Conservation (phyloP, 2,888 invertebrate species). For the Tetramorium bicarinatum region DNA sequence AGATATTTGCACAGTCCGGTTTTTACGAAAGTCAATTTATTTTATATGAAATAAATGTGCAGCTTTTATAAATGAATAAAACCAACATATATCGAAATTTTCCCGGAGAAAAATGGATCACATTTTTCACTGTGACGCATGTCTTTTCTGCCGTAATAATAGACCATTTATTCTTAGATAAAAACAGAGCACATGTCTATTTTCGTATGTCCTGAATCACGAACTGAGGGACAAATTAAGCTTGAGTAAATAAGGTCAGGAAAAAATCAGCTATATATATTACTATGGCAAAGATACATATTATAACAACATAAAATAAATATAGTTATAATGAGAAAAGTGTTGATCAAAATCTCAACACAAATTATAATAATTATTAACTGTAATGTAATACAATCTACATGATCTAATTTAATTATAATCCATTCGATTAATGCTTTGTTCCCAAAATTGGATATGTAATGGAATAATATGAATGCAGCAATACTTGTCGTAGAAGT, state of each 20-base stretch:
- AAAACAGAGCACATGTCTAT: conserved; percentile 36
- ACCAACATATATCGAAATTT: not conserved
- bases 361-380: not conserved
- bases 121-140: conserved; percentile 20
- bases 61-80: conserved; percentile 6
- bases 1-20: not conserved
- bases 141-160: conserved; percentile 31
- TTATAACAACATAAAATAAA: conserved; percentile 1
- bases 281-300: not conserved
- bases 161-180: conserved; percentile 40
- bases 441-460: not conserved
- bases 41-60: conserved; percentile 7
- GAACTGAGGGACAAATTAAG: conserved; percentile 25
- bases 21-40: conserved; percentile 27
- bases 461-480: not conserved
- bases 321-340: not conserved
- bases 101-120: not conserved
- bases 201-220: conserved; percentile 47
- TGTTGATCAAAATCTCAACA: not conserved
- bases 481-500: not conserved
- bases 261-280: not conserved
- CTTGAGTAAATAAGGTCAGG: conserved; percentile 24
- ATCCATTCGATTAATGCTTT: not conserved
- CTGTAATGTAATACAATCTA: not conserved
- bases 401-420: not conserved